These are phyloP conservation scores for Hyperoplus immaculatus DNA, from an alignment of 2,797 vertebrate species.

Conservation along the genomic window DNA sequence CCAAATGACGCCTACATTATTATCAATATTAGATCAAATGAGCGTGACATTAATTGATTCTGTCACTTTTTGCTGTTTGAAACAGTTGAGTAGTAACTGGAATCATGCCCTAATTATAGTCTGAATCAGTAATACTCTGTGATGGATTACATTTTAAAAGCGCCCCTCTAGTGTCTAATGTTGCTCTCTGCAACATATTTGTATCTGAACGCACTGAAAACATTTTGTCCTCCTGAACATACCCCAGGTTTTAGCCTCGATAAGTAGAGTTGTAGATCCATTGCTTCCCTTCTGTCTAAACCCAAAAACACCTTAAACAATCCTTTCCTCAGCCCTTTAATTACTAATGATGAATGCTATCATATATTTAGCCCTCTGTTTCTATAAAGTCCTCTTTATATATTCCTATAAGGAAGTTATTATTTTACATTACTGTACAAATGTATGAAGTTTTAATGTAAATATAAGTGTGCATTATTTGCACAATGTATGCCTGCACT, in stretches of 20 bases:
- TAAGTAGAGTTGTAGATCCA: slow-evolving; percentile 71
- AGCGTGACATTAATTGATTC: not conserved
- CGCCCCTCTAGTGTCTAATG: not conserved
- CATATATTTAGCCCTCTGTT: not conserved
- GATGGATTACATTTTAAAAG: slow-evolving; percentile 47
- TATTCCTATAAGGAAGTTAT: not conserved
- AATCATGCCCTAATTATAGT: not conserved
- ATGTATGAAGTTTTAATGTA: not conserved
- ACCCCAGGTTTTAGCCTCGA: slow-evolving; percentile 69
- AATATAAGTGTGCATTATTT: not conserved
- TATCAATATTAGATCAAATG: not conserved
- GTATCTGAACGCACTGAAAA: slow-evolving; percentile 68
- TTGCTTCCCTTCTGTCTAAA: slow-evolving; percentile 43
- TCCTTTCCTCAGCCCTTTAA: slow-evolving; percentile 38
- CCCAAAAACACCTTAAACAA: slow-evolving; percentile 21
- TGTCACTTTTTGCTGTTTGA: not conserved
- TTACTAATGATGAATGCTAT: slow-evolving; percentile 35
- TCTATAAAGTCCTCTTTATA: not conserved
- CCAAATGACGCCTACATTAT: not conserved
- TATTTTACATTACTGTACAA: not conserved
- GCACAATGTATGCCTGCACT: not conserved
- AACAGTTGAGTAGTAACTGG: not conserved
- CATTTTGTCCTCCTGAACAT: slow-evolving; percentile 74
- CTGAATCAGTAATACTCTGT: slow-evolving; percentile 32
- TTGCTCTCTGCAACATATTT: slow-evolving; percentile 41